A percentile compares a stretch with the other conserved stretches of the same genome.
phyloP scores from a whole-genome alignment of 1,140 invertebrate genomes.

The Hypothenemus hampei region DNA sequence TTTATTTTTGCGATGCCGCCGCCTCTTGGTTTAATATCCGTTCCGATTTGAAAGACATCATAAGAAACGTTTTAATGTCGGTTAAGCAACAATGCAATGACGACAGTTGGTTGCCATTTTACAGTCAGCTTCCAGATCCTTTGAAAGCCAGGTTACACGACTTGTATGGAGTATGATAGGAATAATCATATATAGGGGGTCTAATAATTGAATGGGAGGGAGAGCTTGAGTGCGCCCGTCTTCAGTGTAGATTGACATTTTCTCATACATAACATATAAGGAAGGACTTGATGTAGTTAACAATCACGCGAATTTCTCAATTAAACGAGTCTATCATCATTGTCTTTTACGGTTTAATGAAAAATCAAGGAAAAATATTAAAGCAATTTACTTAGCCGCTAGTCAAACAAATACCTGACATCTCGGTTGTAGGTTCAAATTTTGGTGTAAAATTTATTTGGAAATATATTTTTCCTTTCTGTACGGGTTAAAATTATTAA shows the following conservation, averaged over 20 bases:
- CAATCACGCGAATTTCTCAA: constrained; percentile 27
- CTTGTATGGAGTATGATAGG: constrained; percentile 41
- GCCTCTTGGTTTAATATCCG: constrained; percentile 42
- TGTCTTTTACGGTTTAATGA: too few relatives aligned
- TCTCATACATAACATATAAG: too few relatives aligned
- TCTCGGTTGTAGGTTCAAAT: too few relatives aligned
- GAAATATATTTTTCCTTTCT: too few relatives aligned
- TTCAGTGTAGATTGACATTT: constrained; percentile 30
- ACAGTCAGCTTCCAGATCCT: constrained; percentile 39
- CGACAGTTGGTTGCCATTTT: constrained; percentile 39
- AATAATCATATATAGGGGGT: constrained; percentile 25
- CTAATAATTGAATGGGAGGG: constrained; percentile 34
- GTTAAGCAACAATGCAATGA: constrained; percentile 39
- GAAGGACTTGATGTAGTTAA: constrained; percentile 29
- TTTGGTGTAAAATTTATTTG: too few relatives aligned
- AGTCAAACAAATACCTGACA: too few relatives aligned
- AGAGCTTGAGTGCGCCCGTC: constrained; percentile 42
- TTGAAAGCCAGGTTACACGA: constrained; percentile 38
- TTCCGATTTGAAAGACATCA: constrained; percentile 39
- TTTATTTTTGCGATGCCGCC: constrained; percentile 44
- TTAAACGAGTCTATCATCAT: too few relatives aligned
- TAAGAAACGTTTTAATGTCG: constrained; percentile 37
- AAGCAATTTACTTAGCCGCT: too few relatives aligned
- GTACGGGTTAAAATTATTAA: too few relatives aligned
- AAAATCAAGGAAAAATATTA: too few relatives aligned